A percentile compares a stretch with the other conserved stretches of the same genome.
phyloP scores from a whole-genome alignment of 2,113 vertebrate genomes.

The Barbus barbus region DNA sequence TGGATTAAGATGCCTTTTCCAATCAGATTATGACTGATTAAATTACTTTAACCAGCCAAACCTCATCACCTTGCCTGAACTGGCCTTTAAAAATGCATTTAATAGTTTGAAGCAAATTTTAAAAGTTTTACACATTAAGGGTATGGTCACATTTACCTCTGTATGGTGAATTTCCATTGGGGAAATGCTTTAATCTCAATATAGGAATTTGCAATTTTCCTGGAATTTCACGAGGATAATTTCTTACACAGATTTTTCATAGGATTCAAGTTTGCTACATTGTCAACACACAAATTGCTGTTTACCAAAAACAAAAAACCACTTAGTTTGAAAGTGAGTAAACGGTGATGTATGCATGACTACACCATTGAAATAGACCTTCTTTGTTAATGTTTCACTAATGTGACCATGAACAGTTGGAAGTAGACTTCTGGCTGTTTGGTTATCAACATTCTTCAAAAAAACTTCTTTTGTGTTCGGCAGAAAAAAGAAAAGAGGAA shows the following conservation, averaged over 20 bases:
- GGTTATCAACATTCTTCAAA: no score
- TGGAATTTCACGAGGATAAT: not conserved
- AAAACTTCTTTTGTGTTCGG: no score
- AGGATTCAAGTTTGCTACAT: not conserved
- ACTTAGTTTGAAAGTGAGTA: no score
- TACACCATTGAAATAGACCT: no score
- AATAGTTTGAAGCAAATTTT: not conserved
- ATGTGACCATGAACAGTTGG: no score
- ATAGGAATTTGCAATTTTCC: not conserved
- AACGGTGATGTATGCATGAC: no score
- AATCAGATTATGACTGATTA: not conserved
- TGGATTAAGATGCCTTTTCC: not conserved
- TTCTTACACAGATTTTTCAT: no score
- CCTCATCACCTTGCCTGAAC: not conserved
- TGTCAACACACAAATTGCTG: no score
- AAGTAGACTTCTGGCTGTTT: no score
- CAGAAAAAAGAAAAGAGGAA: no score
- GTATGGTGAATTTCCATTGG: not conserved
- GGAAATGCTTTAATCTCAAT: not conserved
- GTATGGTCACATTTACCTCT: not conserved
- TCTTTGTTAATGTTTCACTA: no score
- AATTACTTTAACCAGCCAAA: not conserved
- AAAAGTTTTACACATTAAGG: not conserved
- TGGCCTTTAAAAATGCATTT: not conserved
- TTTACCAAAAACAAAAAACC: no score